These are phyloP conservation scores for Rhynchonema sp. DNA, from an alignment of 2,888 invertebrate genomes.

Conservation along the genomic window DNA sequence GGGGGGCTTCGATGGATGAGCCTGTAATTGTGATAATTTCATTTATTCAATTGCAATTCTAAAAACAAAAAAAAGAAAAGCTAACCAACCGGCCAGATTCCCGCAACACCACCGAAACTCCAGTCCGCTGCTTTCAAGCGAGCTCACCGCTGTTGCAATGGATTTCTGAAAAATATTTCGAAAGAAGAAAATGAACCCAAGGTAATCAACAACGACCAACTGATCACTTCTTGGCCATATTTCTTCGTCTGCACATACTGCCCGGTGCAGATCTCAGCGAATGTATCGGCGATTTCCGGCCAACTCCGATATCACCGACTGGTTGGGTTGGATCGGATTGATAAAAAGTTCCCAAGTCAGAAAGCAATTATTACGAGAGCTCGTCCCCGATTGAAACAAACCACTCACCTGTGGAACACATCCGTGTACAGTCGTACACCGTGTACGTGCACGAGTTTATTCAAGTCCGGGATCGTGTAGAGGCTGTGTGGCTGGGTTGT, in stretches of 20 bases:
- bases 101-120: neutral
- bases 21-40: no score
- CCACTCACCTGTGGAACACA: constrained; percentile 12
- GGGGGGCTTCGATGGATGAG: no score
- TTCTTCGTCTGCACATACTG: constrained; percentile 2
- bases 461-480: constrained; percentile 17
- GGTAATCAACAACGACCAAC: no score
- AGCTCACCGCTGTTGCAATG: no score
- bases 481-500: constrained; percentile 28
- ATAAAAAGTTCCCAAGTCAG: neutral
- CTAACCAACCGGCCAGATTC: neutral
- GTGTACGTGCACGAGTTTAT: constrained; percentile 28
- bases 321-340: no score
- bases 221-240: neutral
- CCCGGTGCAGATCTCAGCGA: neutral
- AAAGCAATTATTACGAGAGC: neutral
- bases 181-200: no score
- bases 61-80: neutral
- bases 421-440: constrained; percentile 25
- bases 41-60: no score
- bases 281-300: neutral
- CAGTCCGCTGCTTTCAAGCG: neutral
- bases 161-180: no score
- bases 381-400: neutral
- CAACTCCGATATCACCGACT: neutral